Evolutionary conservation across 2,888 invertebrate species (phyloP).

Genomic region (Caenorhabditis drosophilae): DNA sequence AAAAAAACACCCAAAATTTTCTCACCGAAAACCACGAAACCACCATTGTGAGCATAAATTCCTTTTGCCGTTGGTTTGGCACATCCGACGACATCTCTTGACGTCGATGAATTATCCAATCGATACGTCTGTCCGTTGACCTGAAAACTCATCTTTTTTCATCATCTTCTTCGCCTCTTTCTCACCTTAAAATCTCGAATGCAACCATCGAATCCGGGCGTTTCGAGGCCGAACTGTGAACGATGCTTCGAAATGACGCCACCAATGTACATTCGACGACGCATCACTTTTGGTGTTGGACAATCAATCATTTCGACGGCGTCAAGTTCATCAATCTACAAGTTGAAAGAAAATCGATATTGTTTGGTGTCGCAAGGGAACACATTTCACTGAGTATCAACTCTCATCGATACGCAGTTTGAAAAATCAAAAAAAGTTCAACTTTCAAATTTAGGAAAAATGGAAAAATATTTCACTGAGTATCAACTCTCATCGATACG

Average conservation of each 20-base stretch:
- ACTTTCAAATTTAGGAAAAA: too few relatives aligned
- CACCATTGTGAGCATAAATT: constrained; percentile 58
- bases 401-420: too few relatives aligned
- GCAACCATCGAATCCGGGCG: constrained; percentile 61
- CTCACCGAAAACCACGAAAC: constrained; percentile 60
- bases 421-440: too few relatives aligned
- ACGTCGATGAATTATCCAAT: constrained; percentile 11
- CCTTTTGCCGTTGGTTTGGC: constrained; percentile 43
- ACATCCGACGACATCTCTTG: constrained; percentile 60
- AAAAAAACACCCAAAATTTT: too few relatives aligned
- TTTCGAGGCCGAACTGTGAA: constrained; percentile 47
- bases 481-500: too few relatives aligned
- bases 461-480: too few relatives aligned
- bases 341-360: constrained; percentile 1
- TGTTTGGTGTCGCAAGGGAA: neutral
- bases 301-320: constrained; percentile 53
- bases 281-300: constrained; percentile 66
- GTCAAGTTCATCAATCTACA: constrained; percentile 54
- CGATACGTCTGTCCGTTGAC: constrained; percentile 4
- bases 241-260: constrained; percentile 66
- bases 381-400: too few relatives aligned
- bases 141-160: constrained; percentile 3
- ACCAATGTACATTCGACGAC: constrained; percentile 63
- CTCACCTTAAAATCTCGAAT: constrained; percentile 51
- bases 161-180: neutral